Evolutionary conservation across 2,797 vertebrate species (phyloP).

Genomic region (Gastrophryne carolinensis): DNA sequence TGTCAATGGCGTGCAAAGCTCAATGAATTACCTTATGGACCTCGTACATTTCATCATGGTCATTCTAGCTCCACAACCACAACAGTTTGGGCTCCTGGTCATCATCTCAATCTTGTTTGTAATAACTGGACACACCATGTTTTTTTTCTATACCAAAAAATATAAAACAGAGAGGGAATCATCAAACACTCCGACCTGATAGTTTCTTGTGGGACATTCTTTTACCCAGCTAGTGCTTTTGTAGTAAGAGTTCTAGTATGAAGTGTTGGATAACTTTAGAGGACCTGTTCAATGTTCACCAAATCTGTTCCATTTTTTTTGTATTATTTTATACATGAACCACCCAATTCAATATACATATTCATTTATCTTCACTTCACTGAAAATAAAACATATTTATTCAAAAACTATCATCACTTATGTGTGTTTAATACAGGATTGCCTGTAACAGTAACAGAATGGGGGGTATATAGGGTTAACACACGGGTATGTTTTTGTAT

Average conservation of each 20-base stretch:
- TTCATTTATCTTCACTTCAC: slow-evolving; percentile 38
- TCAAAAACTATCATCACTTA: not conserved
- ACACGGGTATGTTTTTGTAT: too few relatives aligned
- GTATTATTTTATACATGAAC: slow-evolving; percentile 50
- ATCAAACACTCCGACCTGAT: slow-evolving; percentile 42
- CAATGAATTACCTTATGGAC: slow-evolving; percentile 81
- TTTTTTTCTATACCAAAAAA: slow-evolving; percentile 75
- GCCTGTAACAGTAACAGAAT: too few relatives aligned
- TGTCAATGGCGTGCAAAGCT: slow-evolving; percentile 78
- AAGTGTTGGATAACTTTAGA: slow-evolving; percentile 44
- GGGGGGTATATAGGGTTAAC: too few relatives aligned
- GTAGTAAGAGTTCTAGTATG: slow-evolving; percentile 47
- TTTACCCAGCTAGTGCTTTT: slow-evolving; percentile 17
- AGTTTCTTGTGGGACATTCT: slow-evolving; percentile 33
- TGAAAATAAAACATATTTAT: slow-evolving; percentile 46
- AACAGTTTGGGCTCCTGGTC: slow-evolving; percentile 73
- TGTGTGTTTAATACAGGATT: not conserved
- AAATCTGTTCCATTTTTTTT: slow-evolving; percentile 46
- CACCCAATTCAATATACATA: slow-evolving; percentile 45
- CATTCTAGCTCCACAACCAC: slow-evolving; percentile 70
- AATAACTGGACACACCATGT: slow-evolving; percentile 69
- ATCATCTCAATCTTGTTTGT: slow-evolving; percentile 75
- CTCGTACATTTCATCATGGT: slow-evolving; percentile 75
- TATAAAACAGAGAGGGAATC: slow-evolving; percentile 63
- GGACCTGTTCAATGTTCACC: slow-evolving; percentile 42